These are phyloP conservation scores for Corythucha ciliata DNA, from an alignment of 2,888 invertebrate species.

Conservation along the genomic window DNA sequence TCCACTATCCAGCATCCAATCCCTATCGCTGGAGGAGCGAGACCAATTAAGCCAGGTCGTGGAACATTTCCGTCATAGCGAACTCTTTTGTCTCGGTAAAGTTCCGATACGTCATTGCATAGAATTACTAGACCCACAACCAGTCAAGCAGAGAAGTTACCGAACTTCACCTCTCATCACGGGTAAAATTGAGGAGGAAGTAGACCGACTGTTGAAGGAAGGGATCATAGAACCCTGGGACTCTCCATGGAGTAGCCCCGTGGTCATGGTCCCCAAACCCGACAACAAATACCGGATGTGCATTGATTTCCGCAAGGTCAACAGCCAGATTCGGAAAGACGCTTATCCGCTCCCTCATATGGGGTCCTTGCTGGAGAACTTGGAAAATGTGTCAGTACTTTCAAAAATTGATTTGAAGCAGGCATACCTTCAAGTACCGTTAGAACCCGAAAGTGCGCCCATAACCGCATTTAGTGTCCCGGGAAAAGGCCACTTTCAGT, in stretches of 20 bases:
- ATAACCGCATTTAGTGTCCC: constrained; percentile 38
- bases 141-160: constrained; percentile 16
- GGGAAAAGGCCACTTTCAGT: constrained; percentile 36
- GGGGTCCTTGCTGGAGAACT: neutral
- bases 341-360: constrained; percentile 17
- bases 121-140: constrained; percentile 6
- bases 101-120: too few species aligned
- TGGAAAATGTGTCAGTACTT: constrained; percentile 2
- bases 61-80: too few species aligned
- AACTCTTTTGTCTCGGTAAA: too few species aligned
- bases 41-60: too few species aligned
- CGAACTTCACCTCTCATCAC: constrained; percentile 11
- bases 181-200: constrained; percentile 6
- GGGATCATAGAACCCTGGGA: constrained; percentile 11
- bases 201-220: constrained; percentile 11
- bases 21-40: too few species aligned
- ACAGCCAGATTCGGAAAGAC: constrained; percentile 28
- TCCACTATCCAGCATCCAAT: too few species aligned
- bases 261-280: constrained; percentile 28
- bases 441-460: constrained; percentile 28
- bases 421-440: constrained; percentile 17
- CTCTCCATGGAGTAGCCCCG: constrained; percentile 16
- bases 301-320: constrained; percentile 41
- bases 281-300: constrained; percentile 37
- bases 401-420: constrained; percentile 17